Conservation (phyloP, 2,888 invertebrate genomes). For the Caenorhabditis afra region DNA sequence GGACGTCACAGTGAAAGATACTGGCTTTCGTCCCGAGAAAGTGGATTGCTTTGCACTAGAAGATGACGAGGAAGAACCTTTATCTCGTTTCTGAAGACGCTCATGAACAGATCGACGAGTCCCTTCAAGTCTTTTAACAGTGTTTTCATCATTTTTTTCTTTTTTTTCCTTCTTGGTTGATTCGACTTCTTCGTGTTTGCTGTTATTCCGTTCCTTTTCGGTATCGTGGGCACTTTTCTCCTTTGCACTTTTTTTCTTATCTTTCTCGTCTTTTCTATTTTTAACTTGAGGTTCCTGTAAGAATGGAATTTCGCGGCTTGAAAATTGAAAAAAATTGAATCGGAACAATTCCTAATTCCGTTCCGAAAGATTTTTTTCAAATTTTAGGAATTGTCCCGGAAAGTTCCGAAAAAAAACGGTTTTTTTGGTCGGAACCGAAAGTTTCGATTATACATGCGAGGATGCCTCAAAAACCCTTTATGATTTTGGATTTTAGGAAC, state of each 20-base stretch:
- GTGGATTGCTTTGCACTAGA: not conserved
- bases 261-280: constrained; percentile 9
- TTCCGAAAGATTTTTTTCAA: too few relatives aligned
- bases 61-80: not conserved
- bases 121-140: not conserved
- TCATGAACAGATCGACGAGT: constrained; percentile 41
- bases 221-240: constrained; percentile 17
- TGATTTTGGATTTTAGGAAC: too few relatives aligned
- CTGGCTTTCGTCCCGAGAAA: constrained; percentile 31
- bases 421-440: too few relatives aligned
- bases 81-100: constrained; percentile 34
- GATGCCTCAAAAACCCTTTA: too few relatives aligned
- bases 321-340: too few relatives aligned
- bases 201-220: constrained; percentile 8
- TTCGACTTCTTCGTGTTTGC: not conserved
- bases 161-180: constrained; percentile 13
- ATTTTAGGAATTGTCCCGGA: too few relatives aligned
- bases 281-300: constrained; percentile 2
- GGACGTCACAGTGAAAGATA: constrained; percentile 29
- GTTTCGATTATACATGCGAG: too few relatives aligned
- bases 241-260: constrained; percentile 18
- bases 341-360: too few relatives aligned
- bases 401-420: too few relatives aligned
- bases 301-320: too few relatives aligned
- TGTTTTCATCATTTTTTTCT: constrained; percentile 3